A percentile compares a stretch with the other conserved stretches of the same genome.
phyloP scores from a whole-genome alignment of 1,140 invertebrate species.

The Drosophila watanabei region DNA sequence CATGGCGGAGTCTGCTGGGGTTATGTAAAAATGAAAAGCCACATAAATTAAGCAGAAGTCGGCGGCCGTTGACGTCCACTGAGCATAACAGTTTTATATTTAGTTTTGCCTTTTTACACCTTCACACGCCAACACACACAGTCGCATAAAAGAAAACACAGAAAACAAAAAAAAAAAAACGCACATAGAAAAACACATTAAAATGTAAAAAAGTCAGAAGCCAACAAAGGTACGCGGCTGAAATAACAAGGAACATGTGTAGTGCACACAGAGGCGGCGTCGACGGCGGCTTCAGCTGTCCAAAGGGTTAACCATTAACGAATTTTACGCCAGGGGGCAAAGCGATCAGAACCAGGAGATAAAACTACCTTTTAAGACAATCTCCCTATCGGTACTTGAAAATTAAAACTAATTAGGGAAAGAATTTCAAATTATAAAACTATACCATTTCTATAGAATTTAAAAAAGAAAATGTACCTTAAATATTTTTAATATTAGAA shows the following conservation, averaged over 20 bases:
- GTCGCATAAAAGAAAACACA: slow-evolving; percentile 6
- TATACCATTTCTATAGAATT: background rate
- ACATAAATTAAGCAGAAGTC: slow-evolving; percentile 70
- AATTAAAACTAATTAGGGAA: background rate
- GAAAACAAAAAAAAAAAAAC: slow-evolving; percentile 2
- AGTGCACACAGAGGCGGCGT: slow-evolving; percentile 27
- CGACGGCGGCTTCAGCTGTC: slow-evolving; percentile 11
- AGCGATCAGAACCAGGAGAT: slow-evolving; percentile 8
- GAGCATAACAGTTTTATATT: slow-evolving; percentile 81
- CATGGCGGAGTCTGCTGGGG: slow-evolving; percentile 44
- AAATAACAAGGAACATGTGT: slow-evolving; percentile 61
- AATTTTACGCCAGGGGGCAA: slow-evolving; percentile 8
- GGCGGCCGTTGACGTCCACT: slow-evolving; percentile 69
- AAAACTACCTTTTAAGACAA: background rate
- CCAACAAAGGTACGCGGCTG: slow-evolving; percentile 73
- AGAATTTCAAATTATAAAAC: background rate
- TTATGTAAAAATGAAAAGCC: slow-evolving; percentile 68
- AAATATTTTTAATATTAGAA: background rate
- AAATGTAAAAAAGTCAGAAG: slow-evolving; percentile 78
- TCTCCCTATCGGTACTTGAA: background rate
- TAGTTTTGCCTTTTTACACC: slow-evolving; percentile 78
- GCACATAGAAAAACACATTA: slow-evolving; percentile 59
- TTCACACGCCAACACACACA: slow-evolving; percentile 67
- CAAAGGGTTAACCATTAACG: slow-evolving; percentile 3
- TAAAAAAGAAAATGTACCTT: background rate